Percentiles rank a stretch among this genome's conserved stretches.
Evolutionary conservation across 2,888 invertebrate genomes (phyloP).

Genomic region (Thelaira solivaga): DNA sequence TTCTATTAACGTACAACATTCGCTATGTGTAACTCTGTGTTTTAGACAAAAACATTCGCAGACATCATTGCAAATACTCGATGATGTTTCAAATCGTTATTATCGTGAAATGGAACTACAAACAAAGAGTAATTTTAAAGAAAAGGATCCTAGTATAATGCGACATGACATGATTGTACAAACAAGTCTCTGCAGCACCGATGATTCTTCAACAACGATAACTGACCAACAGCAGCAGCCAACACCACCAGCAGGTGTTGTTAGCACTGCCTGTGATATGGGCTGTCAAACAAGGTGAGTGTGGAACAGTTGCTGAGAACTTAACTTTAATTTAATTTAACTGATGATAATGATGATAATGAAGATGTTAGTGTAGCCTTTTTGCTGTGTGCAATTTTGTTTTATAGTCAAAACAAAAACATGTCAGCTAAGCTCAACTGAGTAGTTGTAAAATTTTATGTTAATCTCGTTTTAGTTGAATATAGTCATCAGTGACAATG

Average conservation of each 20-base stretch:
- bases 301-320: background rate
- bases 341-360: no score
- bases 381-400: no score
- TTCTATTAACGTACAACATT: conserved; percentile 28
- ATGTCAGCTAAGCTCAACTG: no score
- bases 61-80: conserved; percentile 75
- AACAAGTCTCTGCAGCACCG: conserved; percentile 71
- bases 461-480: no score
- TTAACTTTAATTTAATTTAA: background rate
- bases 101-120: conserved; percentile 74
- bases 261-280: conserved; percentile 82
- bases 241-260: conserved; percentile 57
- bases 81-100: conserved; percentile 76
- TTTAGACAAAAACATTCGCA: conserved; percentile 76
- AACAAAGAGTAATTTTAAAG: conserved; percentile 73
- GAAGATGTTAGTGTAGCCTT: background rate
- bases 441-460: no score
- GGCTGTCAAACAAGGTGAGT: conserved; percentile 91
- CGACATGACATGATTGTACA: conserved; percentile 75
- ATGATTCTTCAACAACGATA: conserved; percentile 63
- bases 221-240: conserved; percentile 49
- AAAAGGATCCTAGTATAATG: conserved; percentile 75
- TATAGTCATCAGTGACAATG: no score
- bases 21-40: background rate
- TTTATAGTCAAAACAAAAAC: no score